Conservation (phyloP, 2,797 vertebrate species). For the Limosa lapponica region DNA sequence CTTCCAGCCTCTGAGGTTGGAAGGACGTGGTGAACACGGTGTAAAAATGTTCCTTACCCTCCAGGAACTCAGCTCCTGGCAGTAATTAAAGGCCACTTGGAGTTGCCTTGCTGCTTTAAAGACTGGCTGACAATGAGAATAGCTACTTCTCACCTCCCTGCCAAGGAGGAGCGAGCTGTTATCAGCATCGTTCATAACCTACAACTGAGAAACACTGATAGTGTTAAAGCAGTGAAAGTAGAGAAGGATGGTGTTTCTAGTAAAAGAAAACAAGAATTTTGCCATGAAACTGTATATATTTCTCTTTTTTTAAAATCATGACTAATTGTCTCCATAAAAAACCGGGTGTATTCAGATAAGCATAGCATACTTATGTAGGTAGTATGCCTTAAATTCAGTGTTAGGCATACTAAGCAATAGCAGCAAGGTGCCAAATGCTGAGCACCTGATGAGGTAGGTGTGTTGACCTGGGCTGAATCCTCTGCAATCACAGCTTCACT, state of each 20-base stretch:
- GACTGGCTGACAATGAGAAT: neutral
- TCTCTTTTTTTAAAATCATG: neutral
- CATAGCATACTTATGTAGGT: neutral
- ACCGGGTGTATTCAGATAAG: neutral
- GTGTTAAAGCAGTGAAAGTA: neutral
- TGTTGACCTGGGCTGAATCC: neutral
- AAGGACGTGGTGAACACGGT: accelerated
- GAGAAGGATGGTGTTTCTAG: neutral
- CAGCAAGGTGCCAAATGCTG: neutral
- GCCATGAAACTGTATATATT: neutral
- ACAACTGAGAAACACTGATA: neutral
- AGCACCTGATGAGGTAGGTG: neutral
- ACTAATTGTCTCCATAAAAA: neutral
- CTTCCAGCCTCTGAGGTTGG: neutral
- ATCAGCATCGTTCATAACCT: neutral
- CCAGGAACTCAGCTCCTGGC: neutral
- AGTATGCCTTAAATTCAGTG: neutral
- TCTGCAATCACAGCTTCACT: neutral
- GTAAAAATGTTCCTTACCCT: neutral
- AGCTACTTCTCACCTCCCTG: neutral
- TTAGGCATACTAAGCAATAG: neutral
- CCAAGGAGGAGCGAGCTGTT: neutral
- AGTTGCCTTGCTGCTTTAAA: neutral
- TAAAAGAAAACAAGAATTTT: neutral
- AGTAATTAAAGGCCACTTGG: neutral